Conservation (phyloP, 2,113 vertebrate genomes). For the Mustelus asterias region DNA sequence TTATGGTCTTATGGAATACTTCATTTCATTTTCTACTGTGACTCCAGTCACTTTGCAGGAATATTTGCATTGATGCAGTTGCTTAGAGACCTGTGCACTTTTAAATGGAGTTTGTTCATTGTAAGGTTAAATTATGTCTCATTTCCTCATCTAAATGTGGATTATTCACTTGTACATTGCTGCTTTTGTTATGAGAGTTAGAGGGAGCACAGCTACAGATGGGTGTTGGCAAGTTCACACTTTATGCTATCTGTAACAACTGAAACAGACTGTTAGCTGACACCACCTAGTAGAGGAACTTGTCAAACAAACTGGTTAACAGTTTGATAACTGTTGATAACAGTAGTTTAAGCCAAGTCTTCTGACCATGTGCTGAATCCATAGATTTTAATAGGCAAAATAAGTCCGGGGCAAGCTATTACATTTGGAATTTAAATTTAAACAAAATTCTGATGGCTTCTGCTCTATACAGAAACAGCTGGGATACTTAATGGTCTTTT, state of each 20-base stretch:
- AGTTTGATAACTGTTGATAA: background rate
- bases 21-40: background rate
- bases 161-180: background rate
- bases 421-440: background rate
- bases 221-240: background rate
- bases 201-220: background rate
- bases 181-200: background rate
- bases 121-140: background rate
- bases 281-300: background rate
- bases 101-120: background rate
- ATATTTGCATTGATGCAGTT: background rate
- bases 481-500: background rate
- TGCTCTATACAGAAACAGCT: background rate
- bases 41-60: background rate
- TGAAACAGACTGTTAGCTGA: background rate
- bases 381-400: background rate
- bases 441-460: background rate
- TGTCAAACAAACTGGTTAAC: background rate
- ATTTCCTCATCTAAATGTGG: background rate
- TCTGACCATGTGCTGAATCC: background rate
- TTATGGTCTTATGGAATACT: too few relatives aligned
- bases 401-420: background rate
- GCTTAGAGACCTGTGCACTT: background rate
- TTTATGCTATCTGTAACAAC: background rate
- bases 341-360: background rate